Base-by-base conservation (phyloP, 2,888 invertebrate genomes). In the Monoplex corrugatus region DNA sequence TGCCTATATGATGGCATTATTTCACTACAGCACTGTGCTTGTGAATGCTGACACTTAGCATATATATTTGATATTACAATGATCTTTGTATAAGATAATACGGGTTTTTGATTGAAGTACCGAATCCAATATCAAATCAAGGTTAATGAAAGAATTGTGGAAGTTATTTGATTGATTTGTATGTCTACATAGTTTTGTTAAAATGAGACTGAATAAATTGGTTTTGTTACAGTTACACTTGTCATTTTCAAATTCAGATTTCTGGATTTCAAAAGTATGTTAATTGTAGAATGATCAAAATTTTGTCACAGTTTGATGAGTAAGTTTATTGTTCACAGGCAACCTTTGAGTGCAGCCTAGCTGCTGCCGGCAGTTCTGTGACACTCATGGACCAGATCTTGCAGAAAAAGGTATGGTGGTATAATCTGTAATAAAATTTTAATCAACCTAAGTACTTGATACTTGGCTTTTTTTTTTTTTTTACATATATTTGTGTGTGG, bases 281-380 rank as follows among this genome's bases (percentile, higher is more conserved):
- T 57, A 10, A 57, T 57, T 57, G 28, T 16, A 57, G 1, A 16
- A 23, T 57, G 57, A 57, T 16, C 57, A 1, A 1, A 57, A 28
- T 57, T 57, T 57, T 6, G 38, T 78, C 35, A 38, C 19, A 5
- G 35, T 2, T 38, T 78, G 78, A 35, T 78, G 78, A 78, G 28
- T 57, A 10, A 23, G 19, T 57, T 16, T 23, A 2, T 1, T 43
- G 40, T 86, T 90, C 91, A 10, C 92, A 98, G 97, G 97, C 97
- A 89, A 98, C 98, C 0, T 98, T 98, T 96, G 97, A 97, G 89
- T 97, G 97, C 93, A 98, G 98, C 0, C 96, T 97, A 0, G 96
- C 98, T 13, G 98, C 98, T 0, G 91, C 93, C 32, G 98, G 98
- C 0, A 97, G 97, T 90, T 97, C 98, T 0, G 95, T 99, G 82